A percentile compares a stretch with the other conserved stretches of the same genome.
These are phyloP conservation scores for Tetrax tetrax DNA, from an alignment of 2,113 vertebrate genomes.

Conservation along the genomic window DNA sequence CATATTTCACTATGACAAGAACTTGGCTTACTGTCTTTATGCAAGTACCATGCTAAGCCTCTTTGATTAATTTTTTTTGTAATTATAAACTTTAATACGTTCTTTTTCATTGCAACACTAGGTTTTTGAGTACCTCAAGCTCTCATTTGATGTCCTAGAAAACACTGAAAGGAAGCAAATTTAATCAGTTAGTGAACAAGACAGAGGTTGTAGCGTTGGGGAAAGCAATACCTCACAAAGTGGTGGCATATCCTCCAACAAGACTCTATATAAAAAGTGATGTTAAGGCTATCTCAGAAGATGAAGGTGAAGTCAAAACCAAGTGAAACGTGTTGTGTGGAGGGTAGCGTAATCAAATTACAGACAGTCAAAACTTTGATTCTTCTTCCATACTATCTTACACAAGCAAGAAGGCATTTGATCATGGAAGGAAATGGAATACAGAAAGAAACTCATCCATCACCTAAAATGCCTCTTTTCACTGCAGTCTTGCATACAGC, in stretches of 20 bases:
- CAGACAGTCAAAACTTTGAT: background rate
- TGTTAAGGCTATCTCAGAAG: background rate
- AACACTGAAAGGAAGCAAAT: background rate
- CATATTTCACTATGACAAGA: conserved; percentile 62
- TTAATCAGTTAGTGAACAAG: background rate
- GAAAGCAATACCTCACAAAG: background rate
- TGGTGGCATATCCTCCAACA: background rate
- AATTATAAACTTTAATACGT: conserved; percentile 58
- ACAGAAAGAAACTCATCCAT: background rate
- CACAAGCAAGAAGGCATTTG: background rate
- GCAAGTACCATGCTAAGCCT: conserved; percentile 24
- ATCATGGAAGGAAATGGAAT: background rate
- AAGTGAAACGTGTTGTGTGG: background rate
- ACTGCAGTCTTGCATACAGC: background rate
- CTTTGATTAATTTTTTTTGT: conserved; percentile 49
- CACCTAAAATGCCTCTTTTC: background rate
- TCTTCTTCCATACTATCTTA: background rate
- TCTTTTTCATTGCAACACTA: conserved; percentile 35
- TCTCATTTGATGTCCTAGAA: conserved; percentile 1
- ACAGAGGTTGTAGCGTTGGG: background rate
- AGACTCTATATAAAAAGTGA: background rate
- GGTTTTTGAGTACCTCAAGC: conserved; percentile 26
- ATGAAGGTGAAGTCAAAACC: background rate
- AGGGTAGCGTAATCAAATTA: background rate
- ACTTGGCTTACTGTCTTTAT: conserved; percentile 51